Evolutionary conservation across 2,797 vertebrate species (phyloP).

Genomic region (Tachyglossus aculeatus): DNA sequence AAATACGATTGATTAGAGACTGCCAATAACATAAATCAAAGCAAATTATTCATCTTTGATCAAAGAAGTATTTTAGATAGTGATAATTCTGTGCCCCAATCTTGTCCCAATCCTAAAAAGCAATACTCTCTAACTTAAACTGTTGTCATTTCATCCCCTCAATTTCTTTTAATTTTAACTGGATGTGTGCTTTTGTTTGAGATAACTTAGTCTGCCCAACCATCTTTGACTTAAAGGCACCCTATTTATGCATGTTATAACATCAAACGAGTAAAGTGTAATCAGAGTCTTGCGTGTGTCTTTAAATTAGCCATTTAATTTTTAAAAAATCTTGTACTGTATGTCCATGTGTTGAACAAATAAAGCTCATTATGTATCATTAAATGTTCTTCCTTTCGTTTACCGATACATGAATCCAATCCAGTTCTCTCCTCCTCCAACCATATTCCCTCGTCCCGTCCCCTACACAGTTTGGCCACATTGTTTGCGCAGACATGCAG

Average conservation of each 20-base stretch:
- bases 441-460: too few relatives aligned
- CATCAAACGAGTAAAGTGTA: conserved; percentile 28
- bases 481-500: too few relatives aligned
- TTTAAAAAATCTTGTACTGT: conserved; percentile 40
- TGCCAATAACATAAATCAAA: too few relatives aligned
- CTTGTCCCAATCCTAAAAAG: conserved; percentile 22
- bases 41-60: too few relatives aligned
- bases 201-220: conserved; percentile 20
- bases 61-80: not conserved
- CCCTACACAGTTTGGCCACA: too few relatives aligned
- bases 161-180: not conserved
- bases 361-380: conserved; percentile 32
- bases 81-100: conserved; percentile 13
- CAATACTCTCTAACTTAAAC: conserved; percentile 13
- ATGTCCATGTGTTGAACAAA: conserved; percentile 57
- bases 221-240: conserved; percentile 33
- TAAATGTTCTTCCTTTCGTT: not conserved
- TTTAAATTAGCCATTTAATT: conserved; percentile 45
- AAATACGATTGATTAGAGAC: too few relatives aligned
- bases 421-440: not conserved
- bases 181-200: conserved; percentile 11
- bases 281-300: conserved; percentile 40
- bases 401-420: not conserved
- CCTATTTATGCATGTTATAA: conserved; percentile 46
- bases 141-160: not conserved